Percentiles rank a stretch among this genome's conserved stretches.
phyloP scores from a whole-genome alignment of 2,797 vertebrate species.

The Dallia pectoralis region DNA sequence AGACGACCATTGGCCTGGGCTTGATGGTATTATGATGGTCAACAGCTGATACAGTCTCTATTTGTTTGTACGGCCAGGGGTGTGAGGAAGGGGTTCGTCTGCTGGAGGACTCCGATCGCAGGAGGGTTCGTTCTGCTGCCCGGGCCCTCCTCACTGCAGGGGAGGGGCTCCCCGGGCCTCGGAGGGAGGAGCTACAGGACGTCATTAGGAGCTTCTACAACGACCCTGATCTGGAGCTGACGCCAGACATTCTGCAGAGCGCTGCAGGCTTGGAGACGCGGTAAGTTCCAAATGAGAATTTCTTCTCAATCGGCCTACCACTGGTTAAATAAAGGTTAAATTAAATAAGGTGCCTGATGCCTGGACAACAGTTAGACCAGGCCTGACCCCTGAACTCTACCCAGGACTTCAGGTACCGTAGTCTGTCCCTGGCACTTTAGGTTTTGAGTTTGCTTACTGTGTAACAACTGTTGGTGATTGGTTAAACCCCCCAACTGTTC shows the following conservation, averaged over 20 bases:
- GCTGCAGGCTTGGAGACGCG: constrained; percentile 88
- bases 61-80: constrained; percentile 65
- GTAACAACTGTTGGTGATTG: not conserved
- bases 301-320: no score
- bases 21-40: not conserved
- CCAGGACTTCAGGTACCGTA: no score
- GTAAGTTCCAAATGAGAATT: no score
- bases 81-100: constrained; percentile 88
- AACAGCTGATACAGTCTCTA: rapidly evolving
- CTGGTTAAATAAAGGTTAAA: no score
- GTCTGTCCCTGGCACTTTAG: no score
- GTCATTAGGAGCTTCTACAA: constrained; percentile 78
- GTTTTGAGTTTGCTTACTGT: not conserved
- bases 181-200: constrained; percentile 80
- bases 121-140: constrained; percentile 88
- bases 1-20: constrained; percentile 80
- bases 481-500: not conserved
- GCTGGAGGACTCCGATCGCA: constrained; percentile 85
- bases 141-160: constrained; percentile 86
- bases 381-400: no score
- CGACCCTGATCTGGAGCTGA: constrained; percentile 64
- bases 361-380: not conserved
- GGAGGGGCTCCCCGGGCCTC: constrained; percentile 77
- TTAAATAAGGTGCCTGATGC: no score
- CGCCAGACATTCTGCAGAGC: constrained; percentile 75